These are phyloP conservation scores for Probosciger aterrimus DNA, from an alignment of 2,113 vertebrate genomes.

Conservation along the genomic window DNA sequence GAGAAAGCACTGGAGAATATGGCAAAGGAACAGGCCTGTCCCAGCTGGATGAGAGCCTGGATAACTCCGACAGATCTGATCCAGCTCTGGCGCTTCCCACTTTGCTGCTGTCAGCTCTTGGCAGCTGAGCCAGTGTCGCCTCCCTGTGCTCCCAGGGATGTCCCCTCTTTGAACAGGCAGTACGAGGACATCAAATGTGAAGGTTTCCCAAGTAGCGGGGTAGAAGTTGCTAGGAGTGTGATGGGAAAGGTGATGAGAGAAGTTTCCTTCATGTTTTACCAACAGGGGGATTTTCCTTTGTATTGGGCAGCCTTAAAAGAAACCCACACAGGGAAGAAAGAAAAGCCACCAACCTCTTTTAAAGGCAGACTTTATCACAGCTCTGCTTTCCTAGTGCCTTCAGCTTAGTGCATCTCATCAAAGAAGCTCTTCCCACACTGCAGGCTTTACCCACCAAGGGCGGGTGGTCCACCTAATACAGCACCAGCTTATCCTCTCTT, in stretches of 20 bases:
- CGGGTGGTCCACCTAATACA: rapidly evolving
- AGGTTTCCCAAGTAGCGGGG: background rate
- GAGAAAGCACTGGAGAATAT: background rate
- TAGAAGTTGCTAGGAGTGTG: background rate
- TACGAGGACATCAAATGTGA: background rate
- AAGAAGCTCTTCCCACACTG: background rate
- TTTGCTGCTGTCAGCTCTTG: background rate
- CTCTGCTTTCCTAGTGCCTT: background rate
- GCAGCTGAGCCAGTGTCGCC: background rate
- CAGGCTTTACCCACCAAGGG: background rate
- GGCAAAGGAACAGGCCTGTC: background rate
- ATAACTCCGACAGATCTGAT: background rate
- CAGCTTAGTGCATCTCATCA: background rate
- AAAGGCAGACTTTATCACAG: background rate
- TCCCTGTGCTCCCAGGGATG: background rate
- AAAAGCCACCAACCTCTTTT: background rate
- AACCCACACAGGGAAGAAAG: background rate
- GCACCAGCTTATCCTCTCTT: background rate
- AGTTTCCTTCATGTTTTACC: slow-evolving; percentile 19
- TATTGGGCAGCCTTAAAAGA: background rate
- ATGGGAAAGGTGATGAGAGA: background rate
- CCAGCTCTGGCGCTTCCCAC: background rate
- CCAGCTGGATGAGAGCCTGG: slow-evolving; percentile 30
- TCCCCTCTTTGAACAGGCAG: background rate
- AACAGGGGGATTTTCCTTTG: background rate